Conservation (phyloP, 2,797 vertebrate species). For the Sandelia bainsii region DNA sequence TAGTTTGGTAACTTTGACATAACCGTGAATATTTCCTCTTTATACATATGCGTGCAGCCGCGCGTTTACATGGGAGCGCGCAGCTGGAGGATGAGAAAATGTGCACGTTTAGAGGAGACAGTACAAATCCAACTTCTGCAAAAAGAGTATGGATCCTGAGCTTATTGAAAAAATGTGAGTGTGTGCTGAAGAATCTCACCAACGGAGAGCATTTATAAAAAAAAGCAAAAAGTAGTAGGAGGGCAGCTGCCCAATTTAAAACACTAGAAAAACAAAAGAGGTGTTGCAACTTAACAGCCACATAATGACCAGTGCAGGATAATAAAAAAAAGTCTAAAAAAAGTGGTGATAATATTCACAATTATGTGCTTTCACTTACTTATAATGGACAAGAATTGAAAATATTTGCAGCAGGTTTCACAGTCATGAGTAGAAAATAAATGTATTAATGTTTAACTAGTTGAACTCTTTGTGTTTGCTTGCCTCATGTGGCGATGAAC, state of each 20-base stretch:
- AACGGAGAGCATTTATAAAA: background rate
- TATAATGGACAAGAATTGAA: background rate
- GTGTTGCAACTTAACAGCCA: background rate
- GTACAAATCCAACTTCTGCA: background rate
- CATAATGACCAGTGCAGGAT: background rate
- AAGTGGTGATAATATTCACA: background rate
- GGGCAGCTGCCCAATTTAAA: background rate
- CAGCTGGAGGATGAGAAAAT: conserved; percentile 7
- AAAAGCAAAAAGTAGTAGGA: background rate
- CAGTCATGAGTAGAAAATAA: conserved; percentile 29
- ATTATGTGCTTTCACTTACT: background rate
- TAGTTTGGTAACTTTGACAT: conserved; percentile 35
- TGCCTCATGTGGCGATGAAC: conserved; percentile 66
- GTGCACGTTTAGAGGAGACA: background rate
- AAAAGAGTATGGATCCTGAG: background rate
- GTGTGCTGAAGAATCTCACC: background rate
- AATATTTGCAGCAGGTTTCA: conserved; percentile 1
- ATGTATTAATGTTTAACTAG: conserved; percentile 64
- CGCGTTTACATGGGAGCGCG: background rate
- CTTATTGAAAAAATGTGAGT: background rate
- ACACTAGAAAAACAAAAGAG: background rate
- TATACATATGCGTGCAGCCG: background rate
- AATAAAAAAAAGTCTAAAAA: background rate
- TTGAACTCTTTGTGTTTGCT: conserved; percentile 52
- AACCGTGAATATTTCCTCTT: conserved; percentile 9